Evolutionary conservation across 2,888 invertebrate species (phyloP).

Genomic region (Macropis europaea): DNA sequence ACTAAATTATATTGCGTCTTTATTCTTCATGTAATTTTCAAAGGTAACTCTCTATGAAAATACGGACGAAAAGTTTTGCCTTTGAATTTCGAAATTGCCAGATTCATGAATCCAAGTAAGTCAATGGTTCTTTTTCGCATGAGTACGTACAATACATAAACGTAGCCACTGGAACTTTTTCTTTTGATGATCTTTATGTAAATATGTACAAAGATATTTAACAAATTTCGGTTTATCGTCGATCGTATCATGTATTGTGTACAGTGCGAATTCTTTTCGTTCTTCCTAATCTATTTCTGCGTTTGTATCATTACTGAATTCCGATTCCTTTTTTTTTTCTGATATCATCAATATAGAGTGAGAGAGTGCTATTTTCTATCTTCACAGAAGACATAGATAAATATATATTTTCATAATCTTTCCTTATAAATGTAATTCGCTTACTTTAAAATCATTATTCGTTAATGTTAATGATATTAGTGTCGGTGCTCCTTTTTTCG

Average conservation of each 20-base stretch:
- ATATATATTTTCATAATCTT: slow-evolving; percentile 81
- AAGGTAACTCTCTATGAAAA: slow-evolving; percentile 54
- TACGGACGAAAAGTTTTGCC: slow-evolving; percentile 35
- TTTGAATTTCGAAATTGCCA: slow-evolving; percentile 31
- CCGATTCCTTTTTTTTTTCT: slow-evolving; percentile 59
- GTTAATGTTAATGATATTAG: slow-evolving; percentile 79
- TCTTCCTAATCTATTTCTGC: slow-evolving; percentile 73
- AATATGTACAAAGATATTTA: slow-evolving; percentile 75
- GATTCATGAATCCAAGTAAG: slow-evolving; percentile 50
- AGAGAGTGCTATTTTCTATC: slow-evolving; percentile 81
- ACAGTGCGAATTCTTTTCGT: slow-evolving; percentile 67
- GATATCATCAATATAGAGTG: slow-evolving; percentile 79
- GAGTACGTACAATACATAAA: slow-evolving; percentile 48
- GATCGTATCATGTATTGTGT: slow-evolving; percentile 68
- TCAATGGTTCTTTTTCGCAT: slow-evolving; percentile 40
- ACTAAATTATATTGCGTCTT: background rate
- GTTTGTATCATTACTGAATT: slow-evolving; percentile 72
- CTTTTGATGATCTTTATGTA: slow-evolving; percentile 68
- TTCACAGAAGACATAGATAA: slow-evolving; percentile 81
- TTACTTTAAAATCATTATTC: slow-evolving; percentile 78
- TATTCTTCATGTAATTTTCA: background rate
- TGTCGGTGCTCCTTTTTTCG: slow-evolving; percentile 76
- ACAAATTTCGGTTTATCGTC: slow-evolving; percentile 69
- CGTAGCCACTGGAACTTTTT: slow-evolving; percentile 69
- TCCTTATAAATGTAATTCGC: slow-evolving; percentile 80